These are phyloP conservation scores for Anguilla anguilla DNA, from an alignment of 2,797 vertebrate species.

Conservation along the genomic window DNA sequence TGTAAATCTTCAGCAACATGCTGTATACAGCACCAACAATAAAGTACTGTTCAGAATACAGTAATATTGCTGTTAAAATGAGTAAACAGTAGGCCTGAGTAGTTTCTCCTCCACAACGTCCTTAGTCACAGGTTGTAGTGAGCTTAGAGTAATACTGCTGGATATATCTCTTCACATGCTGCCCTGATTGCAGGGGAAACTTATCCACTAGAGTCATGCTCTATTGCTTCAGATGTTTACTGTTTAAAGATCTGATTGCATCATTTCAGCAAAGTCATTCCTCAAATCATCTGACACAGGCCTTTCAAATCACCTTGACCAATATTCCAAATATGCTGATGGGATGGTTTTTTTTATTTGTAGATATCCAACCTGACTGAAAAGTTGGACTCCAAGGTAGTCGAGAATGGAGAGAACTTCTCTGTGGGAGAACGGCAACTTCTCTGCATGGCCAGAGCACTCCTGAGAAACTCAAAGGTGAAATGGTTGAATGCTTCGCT, in stretches of 20 bases:
- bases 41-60: no score
- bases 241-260: neutral
- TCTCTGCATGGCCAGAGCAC: constrained; percentile 80
- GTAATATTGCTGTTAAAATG: no score
- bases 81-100: no score
- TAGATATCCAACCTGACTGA: constrained; percentile 74
- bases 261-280: neutral
- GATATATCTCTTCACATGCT: no score
- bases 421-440: constrained; percentile 82
- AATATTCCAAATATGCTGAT: neutral
- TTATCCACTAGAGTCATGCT: neutral
- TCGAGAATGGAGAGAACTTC: constrained; percentile 85
- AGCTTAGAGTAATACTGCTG: no score
- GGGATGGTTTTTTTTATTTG: constrained; percentile 39
- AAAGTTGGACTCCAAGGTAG: constrained; percentile 69
- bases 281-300: neutral
- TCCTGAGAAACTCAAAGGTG: constrained; percentile 82
- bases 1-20: no score
- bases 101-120: no score
- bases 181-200: no score
- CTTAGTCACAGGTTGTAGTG: no score
- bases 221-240: neutral
- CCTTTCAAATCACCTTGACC: neutral
- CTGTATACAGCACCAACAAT: no score
- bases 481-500: constrained; percentile 13